Base-by-base conservation (phyloP, 2,888 invertebrate genomes). In the Idaea aversata region DNA sequence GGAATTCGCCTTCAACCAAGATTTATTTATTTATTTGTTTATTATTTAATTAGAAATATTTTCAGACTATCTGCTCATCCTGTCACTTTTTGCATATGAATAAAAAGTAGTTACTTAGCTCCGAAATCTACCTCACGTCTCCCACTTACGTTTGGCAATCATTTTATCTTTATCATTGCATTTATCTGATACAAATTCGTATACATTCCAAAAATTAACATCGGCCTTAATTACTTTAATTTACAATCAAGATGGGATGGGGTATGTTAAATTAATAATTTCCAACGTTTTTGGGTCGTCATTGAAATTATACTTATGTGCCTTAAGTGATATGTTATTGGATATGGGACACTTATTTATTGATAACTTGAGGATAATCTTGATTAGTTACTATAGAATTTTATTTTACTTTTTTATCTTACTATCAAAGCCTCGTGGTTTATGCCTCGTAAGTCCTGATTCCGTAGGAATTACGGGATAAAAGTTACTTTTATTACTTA, bases 201-300 rank as follows among this genome's bases (percentile, higher is more conserved):
- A 68, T 59, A 68, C 66, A 67, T 67, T 69, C 70, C 70, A 65
- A 65, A 69, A 74, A 74, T 72, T 71, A 74, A 72, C 69, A 68
- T 71, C 60, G 61, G 65, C 65, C 65, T 74, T 72, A 72, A 74
- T 74, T 72, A 71, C 66, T 66, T 61, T 67, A 61, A 68, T 72
- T 72, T 72, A 70, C 73, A 71, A 69, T 70, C 57, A 64, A 73
- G 70, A 71, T 66, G 10, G 10, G 57, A 71, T 65, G 67, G 36
- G 66, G 65, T 63, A 65, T 67, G 62, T 69, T 65, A 63, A 70
- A 70, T 72, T 70, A 71, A 71, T 74, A 70, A 71, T 69, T 70
- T 63, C 61, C 61, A 68, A 71, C 68, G 63, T 68, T 68, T 70
- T 69, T 64, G 36, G 67, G 70, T 68, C 65, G 65, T 34, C 61